Evolutionary conservation across 2,797 vertebrate genomes (phyloP), one percentile per base, ranked within the genome.

Genomic region (Cuculus canorus): DNA sequence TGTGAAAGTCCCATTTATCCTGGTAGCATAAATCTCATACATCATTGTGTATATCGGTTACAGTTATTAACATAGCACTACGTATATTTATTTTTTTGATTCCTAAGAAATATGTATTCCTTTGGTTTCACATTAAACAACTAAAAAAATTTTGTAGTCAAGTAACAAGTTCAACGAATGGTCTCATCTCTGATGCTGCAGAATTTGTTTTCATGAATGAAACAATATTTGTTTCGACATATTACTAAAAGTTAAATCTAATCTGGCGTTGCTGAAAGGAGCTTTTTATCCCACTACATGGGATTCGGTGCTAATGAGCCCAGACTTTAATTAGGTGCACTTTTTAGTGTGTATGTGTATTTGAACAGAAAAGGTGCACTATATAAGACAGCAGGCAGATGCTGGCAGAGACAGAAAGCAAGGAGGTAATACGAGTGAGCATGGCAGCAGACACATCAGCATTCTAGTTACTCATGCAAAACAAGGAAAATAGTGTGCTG

Each of bases 11-110:
- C 50, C 10, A 3, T 82, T 59, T 50, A 35, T 48, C 18, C 50
- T 6, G 45, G 64, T 68, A 91, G 54, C 71, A 72, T 18, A 2
- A 0, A 22, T 43, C n/a, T 45, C 1, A 0, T 32, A 60, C 28
- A 59, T 6, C 10, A 80, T 11, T 2, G 0, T 15, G 50, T 33
- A 47, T 45, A 63, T 7, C 41, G 48, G 52, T 22, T 87, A 41
- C 3, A 21, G 50, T 35, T 68, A 60, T 35, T 39, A 61, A 50
- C 50, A 25, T 18, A 64, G 25, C 61, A 39, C 27, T 27, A 14
- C 23, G 22, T 28, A 50, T 10, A 73, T 22, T 32, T 3, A 5
- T 33, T n/a, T 48, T 35, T 50, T 45, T 9, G 8, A 76, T 56
- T 48, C 23, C 30, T 8, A 61, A 50, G 10, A n/a, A 45, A 45